Percentiles rank a stretch among this genome's conserved stretches.
These are phyloP conservation scores for Gymnoscopelus braueri DNA, from an alignment of 2,797 vertebrate species.

Conservation along the genomic window DNA sequence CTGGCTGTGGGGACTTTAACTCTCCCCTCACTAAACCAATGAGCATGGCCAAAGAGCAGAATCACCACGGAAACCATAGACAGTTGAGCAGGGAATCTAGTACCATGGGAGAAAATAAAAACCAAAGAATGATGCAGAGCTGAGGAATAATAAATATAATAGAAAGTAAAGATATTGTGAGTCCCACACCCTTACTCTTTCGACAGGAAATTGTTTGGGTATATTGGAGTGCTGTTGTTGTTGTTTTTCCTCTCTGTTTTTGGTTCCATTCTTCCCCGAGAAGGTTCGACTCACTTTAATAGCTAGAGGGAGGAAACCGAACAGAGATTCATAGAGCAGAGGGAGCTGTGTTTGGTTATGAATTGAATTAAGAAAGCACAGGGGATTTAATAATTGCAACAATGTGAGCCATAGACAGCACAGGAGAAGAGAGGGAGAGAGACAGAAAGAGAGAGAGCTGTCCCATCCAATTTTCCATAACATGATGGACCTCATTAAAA, in stretches of 20 bases:
- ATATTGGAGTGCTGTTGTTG: constrained; percentile 11
- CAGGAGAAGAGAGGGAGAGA: constrained; percentile 19
- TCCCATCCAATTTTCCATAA: constrained; percentile 37
- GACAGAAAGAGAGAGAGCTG: constrained; percentile 4
- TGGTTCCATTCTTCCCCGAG: background rate
- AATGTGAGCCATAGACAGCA: constrained; percentile 19
- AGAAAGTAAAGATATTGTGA: constrained; percentile 29
- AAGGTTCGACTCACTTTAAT: constrained; percentile 10
- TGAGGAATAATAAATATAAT: constrained; percentile 23
- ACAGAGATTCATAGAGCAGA: constrained; percentile 6
- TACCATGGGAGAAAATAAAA: constrained; percentile 35
- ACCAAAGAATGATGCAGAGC: constrained; percentile 43
- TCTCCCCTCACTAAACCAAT: constrained; percentile 24
- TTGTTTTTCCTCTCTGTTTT: background rate
- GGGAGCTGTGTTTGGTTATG: background rate
- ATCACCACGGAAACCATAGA: constrained; percentile 47
- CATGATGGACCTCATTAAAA: constrained; percentile 68
- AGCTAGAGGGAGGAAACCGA: background rate
- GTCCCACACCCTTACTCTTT: constrained; percentile 6
- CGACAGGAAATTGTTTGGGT: constrained; percentile 1
- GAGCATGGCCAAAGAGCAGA: constrained; percentile 27
- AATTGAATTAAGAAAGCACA: constrained; percentile 24
- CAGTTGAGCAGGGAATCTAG: constrained; percentile 31
- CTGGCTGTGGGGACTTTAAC: constrained; percentile 4
- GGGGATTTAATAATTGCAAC: constrained; percentile 17